phyloP scores from a whole-genome alignment of 2,113 vertebrate species.

The Alethe diademata region DNA sequence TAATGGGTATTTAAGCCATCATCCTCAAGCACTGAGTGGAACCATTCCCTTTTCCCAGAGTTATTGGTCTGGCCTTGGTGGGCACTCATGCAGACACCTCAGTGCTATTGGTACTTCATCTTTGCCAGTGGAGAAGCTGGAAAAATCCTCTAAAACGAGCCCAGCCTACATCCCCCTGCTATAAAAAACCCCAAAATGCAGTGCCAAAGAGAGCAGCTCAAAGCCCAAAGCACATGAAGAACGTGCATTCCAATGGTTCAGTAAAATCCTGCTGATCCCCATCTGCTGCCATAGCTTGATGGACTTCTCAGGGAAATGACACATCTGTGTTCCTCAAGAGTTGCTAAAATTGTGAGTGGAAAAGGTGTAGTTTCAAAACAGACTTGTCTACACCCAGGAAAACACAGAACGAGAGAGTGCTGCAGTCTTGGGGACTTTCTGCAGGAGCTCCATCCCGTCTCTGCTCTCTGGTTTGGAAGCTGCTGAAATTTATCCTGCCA shows the following conservation, averaged over 20 bases:
- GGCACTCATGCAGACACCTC: not conserved
- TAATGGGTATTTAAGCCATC: not conserved
- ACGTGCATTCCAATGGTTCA: not conserved
- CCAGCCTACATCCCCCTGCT: not conserved
- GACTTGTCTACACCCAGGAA: not conserved
- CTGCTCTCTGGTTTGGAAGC: not conserved
- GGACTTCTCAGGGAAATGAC: not conserved
- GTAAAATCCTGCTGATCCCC: not conserved
- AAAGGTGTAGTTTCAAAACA: not conserved
- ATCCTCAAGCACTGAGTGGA: not conserved
- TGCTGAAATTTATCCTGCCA: not conserved
- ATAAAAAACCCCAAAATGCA: not conserved
- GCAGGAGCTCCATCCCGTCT: rapidly evolving
- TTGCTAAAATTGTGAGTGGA: not conserved
- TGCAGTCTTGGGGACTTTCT: rapidly evolving
- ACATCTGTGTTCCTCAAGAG: not conserved
- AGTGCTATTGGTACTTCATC: not conserved
- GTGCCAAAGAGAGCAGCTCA: not conserved
- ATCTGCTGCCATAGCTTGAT: not conserved
- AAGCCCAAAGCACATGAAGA: not conserved
- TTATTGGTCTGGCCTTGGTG: not conserved
- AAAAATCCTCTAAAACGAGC: not conserved
- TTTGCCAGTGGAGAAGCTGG: not conserved
- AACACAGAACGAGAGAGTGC: not conserved
- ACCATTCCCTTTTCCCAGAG: not conserved